A percentile compares a stretch with the other conserved stretches of the same genome.
Conservation (phyloP, 2,113 vertebrate genomes). For the Morone chrysops region DNA sequence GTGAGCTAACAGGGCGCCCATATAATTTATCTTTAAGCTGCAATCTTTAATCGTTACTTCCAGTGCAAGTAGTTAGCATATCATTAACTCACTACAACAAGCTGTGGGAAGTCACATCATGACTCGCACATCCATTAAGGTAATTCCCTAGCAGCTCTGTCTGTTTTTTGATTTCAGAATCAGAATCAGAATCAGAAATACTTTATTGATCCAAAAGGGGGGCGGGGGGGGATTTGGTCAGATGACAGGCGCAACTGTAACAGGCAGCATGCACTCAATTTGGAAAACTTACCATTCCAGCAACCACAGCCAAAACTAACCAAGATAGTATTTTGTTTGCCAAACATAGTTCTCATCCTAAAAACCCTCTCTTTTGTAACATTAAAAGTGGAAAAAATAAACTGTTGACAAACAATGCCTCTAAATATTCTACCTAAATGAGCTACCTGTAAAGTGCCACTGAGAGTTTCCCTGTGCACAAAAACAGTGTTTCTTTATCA, state of each 20-base stretch:
- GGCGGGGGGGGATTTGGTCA: too few species aligned
- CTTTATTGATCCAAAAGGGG: too few species aligned
- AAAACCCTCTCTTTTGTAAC: neutral
- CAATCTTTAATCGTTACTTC: too few species aligned
- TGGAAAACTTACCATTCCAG: neutral
- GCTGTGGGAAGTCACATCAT: neutral
- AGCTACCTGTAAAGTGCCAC: neutral
- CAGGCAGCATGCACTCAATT: too few species aligned
- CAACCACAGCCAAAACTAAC: neutral
- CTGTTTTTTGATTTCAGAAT: neutral
- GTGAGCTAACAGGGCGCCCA: too few species aligned
- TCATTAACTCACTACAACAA: neutral
- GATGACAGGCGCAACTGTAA: too few species aligned
- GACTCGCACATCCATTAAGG: neutral
- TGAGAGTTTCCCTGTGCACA: neutral
- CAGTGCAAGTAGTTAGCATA: neutral
- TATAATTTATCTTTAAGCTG: too few species aligned
- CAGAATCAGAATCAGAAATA: too few species aligned
- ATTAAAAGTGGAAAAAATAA: neutral
- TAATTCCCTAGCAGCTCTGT: neutral
- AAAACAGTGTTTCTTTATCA: conserved; percentile 4
- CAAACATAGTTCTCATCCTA: neutral
- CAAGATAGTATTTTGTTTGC: neutral
- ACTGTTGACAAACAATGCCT: neutral
- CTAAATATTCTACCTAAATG: neutral